These are phyloP conservation scores for Cephalopterus ornatus DNA, from an alignment of 2,113 vertebrate species.

Conservation along the genomic window DNA sequence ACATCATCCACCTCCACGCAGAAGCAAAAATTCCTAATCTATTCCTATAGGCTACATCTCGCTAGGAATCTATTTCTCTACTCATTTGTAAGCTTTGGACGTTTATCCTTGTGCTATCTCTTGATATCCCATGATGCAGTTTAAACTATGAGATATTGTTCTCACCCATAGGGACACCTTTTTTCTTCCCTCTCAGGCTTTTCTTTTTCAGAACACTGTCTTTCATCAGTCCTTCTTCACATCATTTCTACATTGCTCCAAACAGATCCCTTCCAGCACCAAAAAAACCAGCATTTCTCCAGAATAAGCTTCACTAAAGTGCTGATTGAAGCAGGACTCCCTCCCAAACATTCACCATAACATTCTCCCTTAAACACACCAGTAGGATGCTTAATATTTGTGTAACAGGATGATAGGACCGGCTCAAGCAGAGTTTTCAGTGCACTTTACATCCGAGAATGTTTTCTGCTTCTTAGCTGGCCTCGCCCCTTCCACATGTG, in stretches of 20 bases:
- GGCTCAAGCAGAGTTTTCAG: background rate
- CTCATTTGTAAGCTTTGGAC: background rate
- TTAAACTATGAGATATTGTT: background rate
- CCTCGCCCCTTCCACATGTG: background rate
- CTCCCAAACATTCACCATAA: background rate
- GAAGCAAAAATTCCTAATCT: background rate
- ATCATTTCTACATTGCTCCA: background rate
- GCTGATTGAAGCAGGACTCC: background rate
- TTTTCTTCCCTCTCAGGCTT: background rate
- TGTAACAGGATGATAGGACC: background rate
- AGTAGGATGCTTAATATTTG: background rate
- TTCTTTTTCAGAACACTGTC: background rate
- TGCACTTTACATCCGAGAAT: background rate
- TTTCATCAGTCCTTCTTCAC: background rate
- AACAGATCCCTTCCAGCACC: background rate
- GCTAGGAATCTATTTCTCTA: background rate
- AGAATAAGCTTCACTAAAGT: background rate
- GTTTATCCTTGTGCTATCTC: background rate
- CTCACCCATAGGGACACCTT: background rate
- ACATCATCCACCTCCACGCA: background rate
- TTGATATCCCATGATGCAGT: accelerated
- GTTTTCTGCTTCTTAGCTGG: background rate
- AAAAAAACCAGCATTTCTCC: background rate
- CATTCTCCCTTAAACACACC: background rate
- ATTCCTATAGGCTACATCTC: background rate